Conservation (phyloP, 2,797 vertebrate species). For the Tolypeutes matacus region DNA sequence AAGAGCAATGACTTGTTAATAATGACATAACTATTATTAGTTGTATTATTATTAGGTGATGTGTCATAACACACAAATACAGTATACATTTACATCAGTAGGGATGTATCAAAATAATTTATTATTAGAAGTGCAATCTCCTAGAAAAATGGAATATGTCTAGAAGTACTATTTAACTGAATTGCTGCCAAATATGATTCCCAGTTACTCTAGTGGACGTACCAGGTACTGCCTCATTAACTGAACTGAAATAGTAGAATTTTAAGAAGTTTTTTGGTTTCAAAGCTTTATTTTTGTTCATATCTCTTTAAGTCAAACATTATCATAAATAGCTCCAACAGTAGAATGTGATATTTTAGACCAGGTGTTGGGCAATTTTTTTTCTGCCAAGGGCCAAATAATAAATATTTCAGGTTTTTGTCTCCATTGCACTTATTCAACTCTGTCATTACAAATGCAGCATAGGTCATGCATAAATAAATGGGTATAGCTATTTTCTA, state of each 20-base stretch:
- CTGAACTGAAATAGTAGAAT: not conserved
- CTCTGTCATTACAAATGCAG: not conserved
- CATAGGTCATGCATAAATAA: not conserved
- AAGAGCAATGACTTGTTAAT: slow-evolving; percentile 62
- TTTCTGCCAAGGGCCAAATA: not conserved
- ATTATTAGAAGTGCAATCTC: slow-evolving; percentile 57
- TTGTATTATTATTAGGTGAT: slow-evolving; percentile 66
- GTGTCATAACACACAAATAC: slow-evolving; percentile 52
- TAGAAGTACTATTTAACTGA: slow-evolving; percentile 44
- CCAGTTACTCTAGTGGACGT: not conserved
- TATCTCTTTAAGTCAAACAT: not conserved
- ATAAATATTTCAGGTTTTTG: slow-evolving; percentile 31
- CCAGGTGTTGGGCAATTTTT: not conserved
- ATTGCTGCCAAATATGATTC: slow-evolving; percentile 62
- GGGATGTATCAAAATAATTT: slow-evolving; percentile 40
- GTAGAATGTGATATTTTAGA: not conserved
- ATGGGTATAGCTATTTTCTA: not conserved
- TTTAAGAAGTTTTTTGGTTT: not conserved
- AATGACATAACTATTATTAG: slow-evolving; percentile 68
- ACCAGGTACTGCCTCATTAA: not conserved
- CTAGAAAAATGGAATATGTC: slow-evolving; percentile 48
- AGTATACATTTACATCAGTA: slow-evolving; percentile 29
- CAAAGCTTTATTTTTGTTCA: not conserved
- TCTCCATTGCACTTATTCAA: not conserved
- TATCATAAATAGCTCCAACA: not conserved